Evolutionary conservation across 2,113 vertebrate species (phyloP), one percentile per base, ranked within the genome.

Genomic region (Oreochromis spilurus): DNA sequence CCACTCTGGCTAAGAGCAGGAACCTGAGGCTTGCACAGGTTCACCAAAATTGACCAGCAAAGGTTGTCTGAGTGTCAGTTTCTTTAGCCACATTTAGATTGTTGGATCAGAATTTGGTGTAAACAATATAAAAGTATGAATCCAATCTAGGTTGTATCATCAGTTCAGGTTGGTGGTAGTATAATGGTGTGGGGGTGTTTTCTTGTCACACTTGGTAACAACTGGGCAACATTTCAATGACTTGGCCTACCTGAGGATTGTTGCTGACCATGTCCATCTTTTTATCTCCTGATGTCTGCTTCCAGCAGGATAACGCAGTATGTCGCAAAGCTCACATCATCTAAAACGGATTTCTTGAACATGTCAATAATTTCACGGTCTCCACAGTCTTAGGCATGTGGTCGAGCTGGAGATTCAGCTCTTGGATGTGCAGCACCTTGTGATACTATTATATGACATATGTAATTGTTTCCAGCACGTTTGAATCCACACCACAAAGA

Each of bases 371-470:
- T 40, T 67, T 67, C 36, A 67, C 13, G 36, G 21, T 36, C 62
- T 67, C 62, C 62, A 21, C 36, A 24, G 7, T 40, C 62, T 67
- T 58, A 29, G 24, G 24, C 19, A 67, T 67, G 62, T 67, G 62
- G 36, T 67, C 11, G 36, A 67, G 36, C 62, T 21, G 36, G n/a
- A 40, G 62, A 40, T 67, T 67, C 34, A 38, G 34, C 19, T 67
- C 60, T n/a, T 40, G 11, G 34, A 0, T 67, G 36, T 0, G 19
- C 65, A 70, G n/a, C 4, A 43, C 12, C n/a, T 43, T 70, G 12
- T 24, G 65, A 43, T 70, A 24, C 65, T 43, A 24, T 70, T 40
- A 2, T 67, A 65, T 65, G 34, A 38, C 1, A 31, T 7, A 65
- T 65, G 10, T 67, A 38, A 70, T 24, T 40, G 9, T 70, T 70